These are phyloP conservation scores for Catharus bicknelli DNA, from an alignment of 2,113 vertebrate genomes.

Conservation along the genomic window DNA sequence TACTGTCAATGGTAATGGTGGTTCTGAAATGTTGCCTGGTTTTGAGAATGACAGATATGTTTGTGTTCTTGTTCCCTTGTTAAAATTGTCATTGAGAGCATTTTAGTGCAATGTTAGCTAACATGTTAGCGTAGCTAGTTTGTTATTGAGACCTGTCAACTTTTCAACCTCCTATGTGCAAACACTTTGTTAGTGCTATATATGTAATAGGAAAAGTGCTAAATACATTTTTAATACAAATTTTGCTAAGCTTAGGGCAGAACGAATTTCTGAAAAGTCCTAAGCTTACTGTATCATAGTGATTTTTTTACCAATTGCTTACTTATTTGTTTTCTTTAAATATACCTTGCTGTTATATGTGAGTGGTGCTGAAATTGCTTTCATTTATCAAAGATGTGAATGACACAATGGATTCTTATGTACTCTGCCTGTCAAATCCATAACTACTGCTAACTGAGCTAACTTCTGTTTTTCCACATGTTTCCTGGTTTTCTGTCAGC, in stretches of 20 bases:
- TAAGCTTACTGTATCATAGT: not conserved
- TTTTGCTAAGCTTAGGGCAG: not conserved
- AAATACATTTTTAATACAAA: not conserved
- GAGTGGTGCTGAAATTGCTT: conserved; percentile 3
- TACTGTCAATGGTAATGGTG: not conserved
- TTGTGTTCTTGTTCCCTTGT: not conserved
- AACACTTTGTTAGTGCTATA: not conserved
- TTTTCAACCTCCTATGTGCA: not conserved
- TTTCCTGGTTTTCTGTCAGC: conserved; percentile 63
- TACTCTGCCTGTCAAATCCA: conserved; percentile 43
- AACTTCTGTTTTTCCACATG: conserved; percentile 60
- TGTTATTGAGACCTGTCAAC: not conserved
- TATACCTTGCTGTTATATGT: not conserved
- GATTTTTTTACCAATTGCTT: not conserved
- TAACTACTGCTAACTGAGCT: conserved; percentile 16
- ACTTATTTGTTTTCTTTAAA: not conserved
- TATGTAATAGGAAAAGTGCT: not conserved
- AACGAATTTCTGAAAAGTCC: not conserved
- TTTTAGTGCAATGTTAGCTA: not conserved
- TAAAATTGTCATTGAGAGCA: not conserved
- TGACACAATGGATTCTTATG: conserved; percentile 26
- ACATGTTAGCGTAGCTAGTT: not conserved
- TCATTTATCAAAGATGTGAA: conserved; percentile 28
- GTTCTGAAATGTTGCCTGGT: not conserved
- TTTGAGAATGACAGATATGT: not conserved